Percentiles rank a stretch among this genome's conserved stretches.
Evolutionary conservation across 1,140 invertebrate species (phyloP).

Genomic region (Leptinotarsa texana): DNA sequence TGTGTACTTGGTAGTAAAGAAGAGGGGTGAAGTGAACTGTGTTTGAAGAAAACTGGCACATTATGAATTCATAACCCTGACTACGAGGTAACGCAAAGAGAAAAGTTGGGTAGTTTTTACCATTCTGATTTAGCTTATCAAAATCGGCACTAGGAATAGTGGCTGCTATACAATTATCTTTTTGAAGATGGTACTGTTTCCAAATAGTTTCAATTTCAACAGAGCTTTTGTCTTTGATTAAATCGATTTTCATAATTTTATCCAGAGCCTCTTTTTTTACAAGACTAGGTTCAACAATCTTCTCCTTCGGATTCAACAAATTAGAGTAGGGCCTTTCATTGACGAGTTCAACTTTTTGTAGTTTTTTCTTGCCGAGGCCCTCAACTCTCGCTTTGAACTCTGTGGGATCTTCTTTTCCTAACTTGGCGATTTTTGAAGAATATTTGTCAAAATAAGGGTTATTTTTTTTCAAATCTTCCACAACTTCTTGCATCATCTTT

Average conservation of each 20-base stretch:
- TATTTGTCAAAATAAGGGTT: conserved; percentile 87
- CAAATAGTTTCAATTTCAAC: conserved; percentile 80
- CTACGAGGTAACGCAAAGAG: conserved; percentile 79
- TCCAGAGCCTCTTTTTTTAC: conserved; percentile 62
- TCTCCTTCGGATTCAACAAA: conserved; percentile 61
- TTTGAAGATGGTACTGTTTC: conserved; percentile 78
- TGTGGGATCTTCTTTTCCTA: conserved; percentile 75
- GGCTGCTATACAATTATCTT: conserved; percentile 73
- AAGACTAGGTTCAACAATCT: conserved; percentile 49
- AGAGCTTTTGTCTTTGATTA: conserved; percentile 72
- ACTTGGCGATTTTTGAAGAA: conserved; percentile 72
- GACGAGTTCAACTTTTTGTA: conserved; percentile 51
- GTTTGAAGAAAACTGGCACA: conserved; percentile 75
- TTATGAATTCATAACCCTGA: conserved; percentile 87
- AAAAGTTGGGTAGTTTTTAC: conserved; percentile 71
- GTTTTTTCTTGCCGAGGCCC: conserved; percentile 60
- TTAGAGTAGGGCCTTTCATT: conserved; percentile 56
- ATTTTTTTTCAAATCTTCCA: conserved; percentile 65
- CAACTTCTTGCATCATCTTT: conserved; percentile 60
- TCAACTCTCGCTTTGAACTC: conserved; percentile 73
- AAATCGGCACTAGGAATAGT: conserved; percentile 67
- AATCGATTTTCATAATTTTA: conserved; percentile 79
- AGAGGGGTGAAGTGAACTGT: conserved; percentile 86
- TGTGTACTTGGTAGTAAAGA: conserved; percentile 83
- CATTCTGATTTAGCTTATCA: conserved; percentile 62